Conservation (phyloP, 2,113 vertebrate species). For the Myanophis thanlyinensis region DNA sequence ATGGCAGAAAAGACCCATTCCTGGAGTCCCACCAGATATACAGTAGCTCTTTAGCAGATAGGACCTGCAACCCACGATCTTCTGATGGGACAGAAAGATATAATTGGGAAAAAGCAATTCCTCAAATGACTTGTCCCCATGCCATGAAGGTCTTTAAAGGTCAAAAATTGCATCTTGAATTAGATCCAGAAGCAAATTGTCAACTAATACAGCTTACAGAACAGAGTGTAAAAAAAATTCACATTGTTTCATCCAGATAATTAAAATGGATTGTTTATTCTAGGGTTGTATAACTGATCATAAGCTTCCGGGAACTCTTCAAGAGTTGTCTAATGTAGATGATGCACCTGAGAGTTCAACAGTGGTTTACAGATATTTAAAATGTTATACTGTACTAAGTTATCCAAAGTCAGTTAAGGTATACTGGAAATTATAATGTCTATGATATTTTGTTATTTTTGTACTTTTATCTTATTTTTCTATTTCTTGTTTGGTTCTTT, state of each 20-base stretch:
- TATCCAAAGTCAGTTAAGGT: not conserved
- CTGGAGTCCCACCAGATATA: not conserved
- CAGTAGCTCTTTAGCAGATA: not conserved
- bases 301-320: not conserved
- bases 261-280: not conserved
- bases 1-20: not conserved
- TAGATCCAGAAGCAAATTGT: not conserved
- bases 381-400: not conserved
- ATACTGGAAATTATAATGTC: not conserved
- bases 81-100: not conserved
- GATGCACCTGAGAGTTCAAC: not conserved
- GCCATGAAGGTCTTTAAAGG: not conserved
- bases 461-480: not conserved
- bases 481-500: not conserved
- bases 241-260: no score
- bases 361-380: not conserved
- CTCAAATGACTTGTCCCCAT: not conserved
- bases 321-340: not conserved
- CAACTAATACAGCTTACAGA: not conserved
- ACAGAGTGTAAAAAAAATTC: not conserved
- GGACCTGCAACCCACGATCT: not conserved
- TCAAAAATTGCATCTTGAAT: not conserved
- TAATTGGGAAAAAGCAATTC: not conserved
- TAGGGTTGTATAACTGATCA: not conserved
- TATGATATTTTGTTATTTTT: not conserved